Base-by-base conservation (phyloP, 37 sponge, comb jelly and placozoan species). In the Spongilla lacustris region DNA sequence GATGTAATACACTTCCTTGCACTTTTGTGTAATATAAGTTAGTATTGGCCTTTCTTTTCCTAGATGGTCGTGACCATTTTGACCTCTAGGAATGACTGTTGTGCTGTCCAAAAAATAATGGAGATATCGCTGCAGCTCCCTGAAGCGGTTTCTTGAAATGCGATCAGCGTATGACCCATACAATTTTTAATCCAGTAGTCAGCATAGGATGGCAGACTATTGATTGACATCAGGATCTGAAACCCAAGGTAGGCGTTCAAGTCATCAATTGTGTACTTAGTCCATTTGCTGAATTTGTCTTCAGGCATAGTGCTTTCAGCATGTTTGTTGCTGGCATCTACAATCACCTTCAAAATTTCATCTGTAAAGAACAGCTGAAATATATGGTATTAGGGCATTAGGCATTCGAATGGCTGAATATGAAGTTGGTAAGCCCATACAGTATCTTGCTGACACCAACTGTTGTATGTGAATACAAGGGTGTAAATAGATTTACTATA, bases 91-190 rank as follows among this genome's bases (percentile, higher is more conserved):
- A 37, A 27, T 12, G 67, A 85, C 38, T 23, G 70, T 33, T 2
- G 1, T 31, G 69, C 77, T 85, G 71, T 85, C 78, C 24, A 68
- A 50, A 78, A 85, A 85, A n/a, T 78, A 85, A 68, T 85, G 86
- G 24, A 85, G 78, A 48, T 85, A 77, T 0, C 81, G 37, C 25
- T 68, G 37, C 13, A 87, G 67, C 26, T 87, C 82, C 50, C 88
- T 83, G 74, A 74, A 87, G 26, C 74, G 66, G 26, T 80, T 74
- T 71, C 87, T 28, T 13, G 79, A 22, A 12, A 85, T 85, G 11
- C 86, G 32, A 32, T 74, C 74, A 22, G 86, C 78, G n/a, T 78
- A 27, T 13, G 86, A 73, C 27, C 28, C 21, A 30, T 85, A 85
- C 22, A 29, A 27, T 86, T 81, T 24, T 30, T 80, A 2, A 24